A percentile compares a stretch with the other conserved stretches of the same genome.
Conservation (phyloP, 2,888 invertebrate species). For the Stegana nigrithorax region DNA sequence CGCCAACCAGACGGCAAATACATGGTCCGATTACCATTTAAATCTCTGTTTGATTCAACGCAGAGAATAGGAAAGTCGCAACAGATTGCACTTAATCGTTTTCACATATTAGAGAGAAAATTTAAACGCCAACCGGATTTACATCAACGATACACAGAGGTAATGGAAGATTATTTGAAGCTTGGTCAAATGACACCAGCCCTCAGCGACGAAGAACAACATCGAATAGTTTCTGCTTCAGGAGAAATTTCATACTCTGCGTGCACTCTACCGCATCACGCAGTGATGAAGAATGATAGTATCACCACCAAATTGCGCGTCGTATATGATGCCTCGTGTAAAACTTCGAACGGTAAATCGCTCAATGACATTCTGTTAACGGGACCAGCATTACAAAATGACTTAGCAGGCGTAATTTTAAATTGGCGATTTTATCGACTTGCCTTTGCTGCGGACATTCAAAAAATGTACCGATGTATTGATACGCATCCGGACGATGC, state of each 20-base stretch:
- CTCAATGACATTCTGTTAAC: background rate
- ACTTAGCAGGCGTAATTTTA: background rate
- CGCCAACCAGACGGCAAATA: constrained; percentile 19
- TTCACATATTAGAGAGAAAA: background rate
- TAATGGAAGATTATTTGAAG: too few species aligned
- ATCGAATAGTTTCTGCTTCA: background rate
- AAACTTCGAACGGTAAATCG: background rate
- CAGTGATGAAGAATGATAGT: background rate
- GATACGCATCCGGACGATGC: background rate
- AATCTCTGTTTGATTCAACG: too few species aligned
- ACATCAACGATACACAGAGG: too few species aligned
- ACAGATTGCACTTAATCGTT: background rate
- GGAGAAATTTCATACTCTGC: background rate
- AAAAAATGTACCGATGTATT: background rate
- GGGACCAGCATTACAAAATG: background rate
- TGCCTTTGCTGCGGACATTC: background rate
- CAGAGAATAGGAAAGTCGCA: background rate
- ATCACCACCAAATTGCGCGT: background rate
- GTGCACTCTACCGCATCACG: too few species aligned
- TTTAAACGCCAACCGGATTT: background rate
- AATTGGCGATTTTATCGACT: background rate
- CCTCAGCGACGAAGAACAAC: too few species aligned
- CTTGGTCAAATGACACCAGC: too few species aligned
- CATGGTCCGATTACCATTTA: constrained; percentile 9
- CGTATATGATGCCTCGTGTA: background rate